phyloP scores from a whole-genome alignment of 1,140 invertebrate species.

The Conopomorpha cramerella region DNA sequence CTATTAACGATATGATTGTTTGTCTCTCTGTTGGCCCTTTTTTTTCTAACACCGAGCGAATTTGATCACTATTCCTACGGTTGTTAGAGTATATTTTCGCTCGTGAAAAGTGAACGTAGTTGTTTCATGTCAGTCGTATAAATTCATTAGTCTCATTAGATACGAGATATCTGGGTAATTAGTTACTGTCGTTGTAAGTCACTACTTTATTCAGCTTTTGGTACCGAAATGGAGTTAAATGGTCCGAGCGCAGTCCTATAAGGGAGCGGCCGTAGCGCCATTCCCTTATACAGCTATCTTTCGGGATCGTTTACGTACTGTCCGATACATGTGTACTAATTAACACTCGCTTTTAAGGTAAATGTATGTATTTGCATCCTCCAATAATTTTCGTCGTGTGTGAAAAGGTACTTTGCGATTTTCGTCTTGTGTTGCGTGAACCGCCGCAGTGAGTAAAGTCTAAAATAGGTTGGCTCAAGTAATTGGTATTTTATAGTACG shows the following conservation, averaged over 20 bases:
- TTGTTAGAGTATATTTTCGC: too few species aligned
- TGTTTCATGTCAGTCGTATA: background rate
- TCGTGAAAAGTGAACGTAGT: too few species aligned
- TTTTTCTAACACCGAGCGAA: background rate
- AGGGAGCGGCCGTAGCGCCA: background rate
- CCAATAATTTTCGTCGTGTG: too few species aligned
- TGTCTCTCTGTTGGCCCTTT: too few species aligned
- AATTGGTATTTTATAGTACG: slow-evolving; percentile 8
- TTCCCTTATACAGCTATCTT: slow-evolving; percentile 7
- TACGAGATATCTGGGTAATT: background rate
- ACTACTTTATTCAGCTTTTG: background rate
- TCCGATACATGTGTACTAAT: slow-evolving; percentile 20
- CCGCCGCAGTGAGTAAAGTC: too few species aligned
- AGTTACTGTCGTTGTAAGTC: background rate
- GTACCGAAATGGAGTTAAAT: too few species aligned
- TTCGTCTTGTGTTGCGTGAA: too few species aligned
- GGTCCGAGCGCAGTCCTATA: too few species aligned
- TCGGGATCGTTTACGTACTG: slow-evolving; percentile 13
- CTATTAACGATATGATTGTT: background rate
- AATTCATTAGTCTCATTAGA: background rate
- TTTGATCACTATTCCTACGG: too few species aligned
- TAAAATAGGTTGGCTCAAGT: too few species aligned
- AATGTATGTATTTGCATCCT: background rate
- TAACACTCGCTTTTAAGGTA: slow-evolving; percentile 13
- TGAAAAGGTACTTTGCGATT: too few species aligned